Evolutionary conservation across 2,888 invertebrate genomes (phyloP), one percentile per base, ranked within the genome.

Genomic region (Nycteola revayana): DNA sequence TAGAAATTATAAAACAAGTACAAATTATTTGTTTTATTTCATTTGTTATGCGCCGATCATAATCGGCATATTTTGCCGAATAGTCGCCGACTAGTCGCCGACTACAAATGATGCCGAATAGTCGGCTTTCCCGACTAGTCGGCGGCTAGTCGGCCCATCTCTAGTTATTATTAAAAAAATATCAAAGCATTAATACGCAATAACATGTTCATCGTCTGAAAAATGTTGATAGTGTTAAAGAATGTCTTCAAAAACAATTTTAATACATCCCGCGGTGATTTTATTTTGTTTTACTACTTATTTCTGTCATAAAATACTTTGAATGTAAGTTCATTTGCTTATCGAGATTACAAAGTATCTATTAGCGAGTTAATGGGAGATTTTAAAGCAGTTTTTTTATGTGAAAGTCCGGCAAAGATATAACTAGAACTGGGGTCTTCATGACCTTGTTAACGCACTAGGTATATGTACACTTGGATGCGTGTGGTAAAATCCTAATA

Each of bases 401-500:
- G 33, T 10, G 28, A 36, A 42, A 48, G 23, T 32, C 20, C 21
- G 29, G 27, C 33, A 35, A 51, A 54, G 47, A 44, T 37, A n/a
- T n/a, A 46, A 7, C 21, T n/a, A 21, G 21, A 43, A 51, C 57
- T 53, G 60, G 48, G 52, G 44, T 45, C 44, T 49, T 46, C 49
- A 47, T 57, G 42, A 51, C 50, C 51, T 51, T 52, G 66, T 66
- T 66, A 65, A 62, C 57, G 62, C 60, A 68, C 65, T 60, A n/a
- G n/a, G 59, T 62, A 54, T 61, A 14, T 5, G 7, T 21, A 64
- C 62, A 63, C 53, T 51, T 59, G 65, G 66, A 67, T 67, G 78
- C 68, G 79, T 80, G 80, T 66, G 77, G 78, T 78, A 77, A 72
- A 76, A 70, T 75, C 81, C 70, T 75, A 81, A 80, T 85, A 84